Conservation (phyloP, 2,797 vertebrate species). For the Limnodromus scolopaceus region DNA sequence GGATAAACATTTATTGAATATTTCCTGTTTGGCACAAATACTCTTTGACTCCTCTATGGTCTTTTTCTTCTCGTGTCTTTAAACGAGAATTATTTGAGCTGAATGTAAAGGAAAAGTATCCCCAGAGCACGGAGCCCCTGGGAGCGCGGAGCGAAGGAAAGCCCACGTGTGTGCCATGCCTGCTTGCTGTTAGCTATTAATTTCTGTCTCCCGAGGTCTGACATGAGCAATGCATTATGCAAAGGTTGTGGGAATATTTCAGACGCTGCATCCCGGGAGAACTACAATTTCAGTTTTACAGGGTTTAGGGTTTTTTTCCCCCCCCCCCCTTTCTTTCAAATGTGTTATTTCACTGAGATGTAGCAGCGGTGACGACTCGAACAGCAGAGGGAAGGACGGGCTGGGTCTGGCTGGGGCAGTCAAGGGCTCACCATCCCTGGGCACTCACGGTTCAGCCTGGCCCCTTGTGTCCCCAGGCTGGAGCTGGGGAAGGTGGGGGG, state of each 20-base stretch:
- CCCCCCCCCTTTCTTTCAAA: neutral
- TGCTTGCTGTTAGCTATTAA: slow-evolving; percentile 67
- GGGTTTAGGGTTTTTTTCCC: neutral
- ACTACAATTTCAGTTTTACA: slow-evolving; percentile 60
- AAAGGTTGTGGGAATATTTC: slow-evolving; percentile 63
- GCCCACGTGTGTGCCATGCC: slow-evolving; percentile 70
- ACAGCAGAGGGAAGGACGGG: rapidly evolving
- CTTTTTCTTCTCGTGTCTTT: slow-evolving; percentile 38
- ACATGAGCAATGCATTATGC: slow-evolving; percentile 46
- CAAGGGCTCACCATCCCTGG: neutral
- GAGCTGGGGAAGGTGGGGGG: neutral
- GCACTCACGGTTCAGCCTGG: neutral
- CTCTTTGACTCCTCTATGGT: neutral
- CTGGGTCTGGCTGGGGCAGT: neutral
- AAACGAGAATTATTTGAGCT: slow-evolving; percentile 6
- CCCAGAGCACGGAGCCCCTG: neutral
- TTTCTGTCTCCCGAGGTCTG: slow-evolving; percentile 27
- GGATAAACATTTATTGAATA: slow-evolving; percentile 52
- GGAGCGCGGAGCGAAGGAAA: neutral
- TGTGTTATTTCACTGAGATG: slow-evolving; percentile 22
- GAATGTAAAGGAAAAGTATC: slow-evolving; percentile 32
- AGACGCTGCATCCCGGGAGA: slow-evolving; percentile 59
- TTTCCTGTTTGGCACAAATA: slow-evolving; percentile 63
- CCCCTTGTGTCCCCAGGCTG: rapidly evolving
- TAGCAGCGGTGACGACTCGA: neutral